A percentile compares a stretch with the other conserved stretches of the same genome.
Conservation (phyloP, 2,797 vertebrate species). For the Prunella strophiata region DNA sequence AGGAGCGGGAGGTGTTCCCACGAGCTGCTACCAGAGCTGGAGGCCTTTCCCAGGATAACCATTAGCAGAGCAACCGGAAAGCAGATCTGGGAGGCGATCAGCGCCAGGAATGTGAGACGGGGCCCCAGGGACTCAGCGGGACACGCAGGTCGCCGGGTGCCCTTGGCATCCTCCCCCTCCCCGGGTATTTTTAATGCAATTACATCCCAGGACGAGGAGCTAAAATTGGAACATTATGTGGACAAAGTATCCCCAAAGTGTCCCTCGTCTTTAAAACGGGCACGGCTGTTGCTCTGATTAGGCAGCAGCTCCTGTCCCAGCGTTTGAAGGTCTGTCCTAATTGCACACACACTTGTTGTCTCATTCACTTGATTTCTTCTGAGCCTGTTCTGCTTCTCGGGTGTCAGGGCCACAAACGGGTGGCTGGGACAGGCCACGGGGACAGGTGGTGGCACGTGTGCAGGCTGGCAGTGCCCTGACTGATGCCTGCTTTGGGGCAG, state of each 20-base stretch:
- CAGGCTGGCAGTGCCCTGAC: rapidly evolving
- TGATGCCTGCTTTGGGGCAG: rapidly evolving
- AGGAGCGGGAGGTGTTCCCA: not conserved
- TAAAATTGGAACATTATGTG: conserved; percentile 71
- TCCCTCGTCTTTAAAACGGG: conserved; percentile 1
- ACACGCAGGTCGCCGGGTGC: conserved; percentile 9
- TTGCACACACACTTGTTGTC: not conserved
- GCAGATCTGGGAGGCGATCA: not conserved
- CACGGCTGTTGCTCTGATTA: conserved; percentile 29
- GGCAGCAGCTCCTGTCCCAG: not conserved
- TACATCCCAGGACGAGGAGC: conserved; percentile 33
- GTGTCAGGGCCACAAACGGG: not conserved
- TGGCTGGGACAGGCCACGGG: not conserved
- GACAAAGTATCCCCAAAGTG: conserved; percentile 58
- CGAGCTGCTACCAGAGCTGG: not conserved
- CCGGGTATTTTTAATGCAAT: conserved; percentile 57
- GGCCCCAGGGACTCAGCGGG: not conserved
- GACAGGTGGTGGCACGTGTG: not conserved
- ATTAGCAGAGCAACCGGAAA: conserved; percentile 10
- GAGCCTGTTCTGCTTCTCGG: not conserved
- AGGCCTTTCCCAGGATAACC: conserved; percentile 11
- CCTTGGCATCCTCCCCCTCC: conserved; percentile 36
- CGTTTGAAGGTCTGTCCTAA: conserved; percentile 6
- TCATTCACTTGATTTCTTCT: conserved; percentile 60
- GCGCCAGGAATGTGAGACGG: not conserved